Evolutionary conservation across 1,140 invertebrate species (phyloP), one percentile per base, ranked within the genome.

Genomic region (Scaptodrosophila lebanonensis): DNA sequence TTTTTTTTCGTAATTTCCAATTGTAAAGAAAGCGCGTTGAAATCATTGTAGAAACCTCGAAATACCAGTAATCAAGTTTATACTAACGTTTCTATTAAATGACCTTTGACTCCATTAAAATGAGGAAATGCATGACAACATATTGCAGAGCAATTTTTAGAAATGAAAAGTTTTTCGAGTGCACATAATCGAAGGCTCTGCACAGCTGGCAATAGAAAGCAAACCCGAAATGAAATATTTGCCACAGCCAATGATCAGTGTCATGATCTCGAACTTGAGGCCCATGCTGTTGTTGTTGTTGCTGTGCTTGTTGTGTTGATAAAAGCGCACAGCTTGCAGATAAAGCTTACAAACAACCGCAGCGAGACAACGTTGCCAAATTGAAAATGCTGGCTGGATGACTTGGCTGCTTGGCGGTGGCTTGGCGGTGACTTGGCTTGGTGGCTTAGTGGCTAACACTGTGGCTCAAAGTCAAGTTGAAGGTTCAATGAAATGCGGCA

Each of bases 401-500:
- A 25, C n/a, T n/a, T n/a, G n/a, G n/a, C n/a, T n/a, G n/a, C n/a
- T n/a, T n/a, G n/a, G n/a, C n/a, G n/a, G n/a, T n/a, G n/a, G n/a
- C n/a, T n/a, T n/a, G n/a, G n/a, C n/a, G n/a, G n/a, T n/a, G n/a
- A n/a, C n/a, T n/a, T n/a, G n/a, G n/a, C n/a, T n/a, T n/a, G n/a
- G 52, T 64, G 47, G 36, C 22, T 57, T 52, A 43, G 42, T 58
- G 29, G 42, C 43, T 61, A 35, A 17, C 30, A 40, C 22, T 49
- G 40, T 35, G 29, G 48, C 53, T 20, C 58, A 82, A 75, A 82
- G 75, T 83, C 75, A 82, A 82, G 75, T 82, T 82, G 76, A 82
- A 82, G 75, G 75, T 82, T 79, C 75, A 79, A 79, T 73, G 75
- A 79, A 82, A 79, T 79, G 68, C 73, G 63, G 73, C 59, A 73